phyloP scores from a whole-genome alignment of 2,888 invertebrate species.

The Trypoxylon attenuatum region DNA sequence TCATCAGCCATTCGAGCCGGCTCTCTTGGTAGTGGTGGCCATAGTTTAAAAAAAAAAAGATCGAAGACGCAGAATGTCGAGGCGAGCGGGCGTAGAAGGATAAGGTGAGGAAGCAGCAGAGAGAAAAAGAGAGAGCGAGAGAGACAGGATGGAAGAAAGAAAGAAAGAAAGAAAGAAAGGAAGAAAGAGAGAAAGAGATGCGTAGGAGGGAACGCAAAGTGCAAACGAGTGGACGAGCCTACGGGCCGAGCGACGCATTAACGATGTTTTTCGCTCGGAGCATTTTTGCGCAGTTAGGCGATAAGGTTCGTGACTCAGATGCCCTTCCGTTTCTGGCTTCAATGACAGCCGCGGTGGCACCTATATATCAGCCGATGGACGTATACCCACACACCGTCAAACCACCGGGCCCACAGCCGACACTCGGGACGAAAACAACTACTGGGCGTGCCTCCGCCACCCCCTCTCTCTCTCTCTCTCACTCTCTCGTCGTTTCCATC shows the following conservation, averaged over 20 bases:
- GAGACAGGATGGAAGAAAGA: constrained; percentile 4
- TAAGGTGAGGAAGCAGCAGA: background rate
- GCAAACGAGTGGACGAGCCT: background rate
- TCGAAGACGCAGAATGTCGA: background rate
- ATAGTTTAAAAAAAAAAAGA: no score
- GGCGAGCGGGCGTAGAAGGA: background rate
- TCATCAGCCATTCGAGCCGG: background rate
- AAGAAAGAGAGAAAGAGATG: background rate
- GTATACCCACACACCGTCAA: no score
- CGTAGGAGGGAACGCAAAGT: background rate
- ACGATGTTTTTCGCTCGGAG: constrained; percentile 47
- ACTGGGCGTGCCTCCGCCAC: constrained; percentile 2
- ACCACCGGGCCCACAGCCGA: background rate
- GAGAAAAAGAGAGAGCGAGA: background rate
- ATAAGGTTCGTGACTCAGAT: constrained; percentile 52
- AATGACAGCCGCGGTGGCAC: constrained; percentile 26
- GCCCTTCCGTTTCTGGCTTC: constrained; percentile 51
- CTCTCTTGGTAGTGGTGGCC: background rate
- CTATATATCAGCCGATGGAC: constrained; percentile 7
- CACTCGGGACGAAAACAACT: constrained; percentile 15
- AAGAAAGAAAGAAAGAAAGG: background rate
- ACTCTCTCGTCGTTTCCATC: no score
- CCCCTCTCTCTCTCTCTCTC: no score
- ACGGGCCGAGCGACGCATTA: constrained; percentile 18
- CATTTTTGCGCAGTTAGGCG: constrained; percentile 56